A percentile compares a stretch with the other conserved stretches of the same genome.
Conservation (phyloP, 2,113 vertebrate genomes). For the Muntiacus reevesi region DNA sequence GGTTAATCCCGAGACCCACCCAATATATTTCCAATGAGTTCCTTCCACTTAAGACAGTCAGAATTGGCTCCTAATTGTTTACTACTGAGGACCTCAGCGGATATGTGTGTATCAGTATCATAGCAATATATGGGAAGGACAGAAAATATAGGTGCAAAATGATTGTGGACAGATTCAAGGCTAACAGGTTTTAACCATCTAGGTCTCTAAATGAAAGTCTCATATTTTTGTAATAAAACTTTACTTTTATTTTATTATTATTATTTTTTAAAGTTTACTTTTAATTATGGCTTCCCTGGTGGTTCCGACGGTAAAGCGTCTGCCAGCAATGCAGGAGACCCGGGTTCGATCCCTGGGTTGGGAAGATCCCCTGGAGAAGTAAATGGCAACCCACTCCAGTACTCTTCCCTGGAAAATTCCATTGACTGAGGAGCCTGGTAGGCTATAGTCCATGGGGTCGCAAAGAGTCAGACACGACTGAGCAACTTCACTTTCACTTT, state of each 20-base stretch:
- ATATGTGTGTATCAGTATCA: not conserved
- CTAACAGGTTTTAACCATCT: slow-evolving; percentile 4
- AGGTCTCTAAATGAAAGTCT: not conserved
- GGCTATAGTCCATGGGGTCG: not conserved
- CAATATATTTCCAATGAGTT: not conserved
- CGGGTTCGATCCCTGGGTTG: not conserved
- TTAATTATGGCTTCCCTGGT: not conserved
- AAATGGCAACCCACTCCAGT: not conserved
- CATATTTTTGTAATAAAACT: not conserved
- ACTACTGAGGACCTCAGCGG: not conserved
- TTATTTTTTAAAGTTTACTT: not conserved
- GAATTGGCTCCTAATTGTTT: not conserved
- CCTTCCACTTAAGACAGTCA: not conserved
- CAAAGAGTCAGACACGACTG: not conserved
- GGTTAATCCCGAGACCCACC: not conserved
- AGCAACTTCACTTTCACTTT: not conserved
- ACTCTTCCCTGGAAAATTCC: not conserved
- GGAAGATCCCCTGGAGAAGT: not conserved
- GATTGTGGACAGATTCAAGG: not conserved
- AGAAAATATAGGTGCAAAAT: not conserved
- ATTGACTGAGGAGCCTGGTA: not conserved
- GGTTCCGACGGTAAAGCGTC: not conserved
- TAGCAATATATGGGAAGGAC: not conserved
- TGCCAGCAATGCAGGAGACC: not conserved
- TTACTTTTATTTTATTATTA: not conserved